A percentile compares a stretch with the other conserved stretches of the same genome.
Evolutionary conservation across 2,888 invertebrate species (phyloP).

Genomic region (Hylaea fasciaria): DNA sequence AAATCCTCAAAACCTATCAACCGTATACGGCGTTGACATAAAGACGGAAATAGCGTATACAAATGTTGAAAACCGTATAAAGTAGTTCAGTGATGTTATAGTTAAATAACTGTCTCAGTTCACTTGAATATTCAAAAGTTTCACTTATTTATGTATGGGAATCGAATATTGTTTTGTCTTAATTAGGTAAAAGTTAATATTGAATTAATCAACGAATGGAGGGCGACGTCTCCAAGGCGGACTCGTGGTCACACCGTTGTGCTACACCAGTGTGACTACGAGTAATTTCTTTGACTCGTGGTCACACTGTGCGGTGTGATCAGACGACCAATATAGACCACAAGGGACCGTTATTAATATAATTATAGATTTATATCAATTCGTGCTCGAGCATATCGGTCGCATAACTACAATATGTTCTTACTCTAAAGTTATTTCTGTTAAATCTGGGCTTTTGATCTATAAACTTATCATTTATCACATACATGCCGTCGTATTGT

Average conservation of each 20-base stretch:
- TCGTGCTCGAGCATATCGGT: too few species aligned
- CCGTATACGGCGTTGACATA: conserved; percentile 11
- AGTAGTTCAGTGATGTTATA: conserved; percentile 25
- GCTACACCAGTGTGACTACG: too few species aligned
- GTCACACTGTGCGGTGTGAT: not conserved
- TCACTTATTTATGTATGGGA: conserved; percentile 30
- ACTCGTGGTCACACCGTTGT: too few species aligned
- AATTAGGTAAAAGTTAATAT: conserved; percentile 28
- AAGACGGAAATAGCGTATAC: conserved; percentile 14
- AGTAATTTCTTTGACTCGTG: too few species aligned
- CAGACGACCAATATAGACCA: not conserved
- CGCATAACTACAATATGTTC: too few species aligned
- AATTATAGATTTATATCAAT: too few species aligned
- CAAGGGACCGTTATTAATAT: too few species aligned
- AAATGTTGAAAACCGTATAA: conserved; percentile 5
- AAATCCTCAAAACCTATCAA: not conserved
- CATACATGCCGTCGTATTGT: too few species aligned
- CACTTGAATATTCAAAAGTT: conserved; percentile 38
- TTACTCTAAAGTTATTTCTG: too few species aligned
- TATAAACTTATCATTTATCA: too few species aligned
- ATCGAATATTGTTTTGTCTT: conserved; percentile 27
- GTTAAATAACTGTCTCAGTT: conserved; percentile 35
- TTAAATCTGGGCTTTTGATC: too few species aligned
- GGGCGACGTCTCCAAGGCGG: too few species aligned
- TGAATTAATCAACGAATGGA: not conserved